Percentiles rank a stretch among this genome's conserved stretches.
phyloP scores from a whole-genome alignment of 2,888 invertebrate species.

The Latheticus oryzae region DNA sequence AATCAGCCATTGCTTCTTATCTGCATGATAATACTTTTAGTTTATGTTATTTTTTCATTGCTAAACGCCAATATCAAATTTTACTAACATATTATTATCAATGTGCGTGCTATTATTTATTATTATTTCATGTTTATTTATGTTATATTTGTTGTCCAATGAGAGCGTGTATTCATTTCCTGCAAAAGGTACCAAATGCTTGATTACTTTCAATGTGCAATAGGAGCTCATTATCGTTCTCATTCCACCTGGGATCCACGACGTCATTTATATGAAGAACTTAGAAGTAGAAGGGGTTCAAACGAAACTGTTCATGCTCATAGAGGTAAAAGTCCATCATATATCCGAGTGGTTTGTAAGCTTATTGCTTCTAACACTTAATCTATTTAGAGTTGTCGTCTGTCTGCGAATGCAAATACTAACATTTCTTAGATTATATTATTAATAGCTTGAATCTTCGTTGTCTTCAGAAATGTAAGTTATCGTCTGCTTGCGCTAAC shows the following conservation, averaged over 20 bases:
- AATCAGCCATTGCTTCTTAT: slow-evolving; percentile 57
- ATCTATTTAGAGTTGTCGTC: slow-evolving; percentile 38
- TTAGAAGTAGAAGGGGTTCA: slow-evolving; percentile 79
- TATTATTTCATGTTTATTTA: slow-evolving; percentile 19
- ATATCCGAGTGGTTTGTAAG: slow-evolving; percentile 39
- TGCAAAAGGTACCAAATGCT: slow-evolving; percentile 37
- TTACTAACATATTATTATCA: neutral
- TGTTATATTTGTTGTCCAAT: slow-evolving; percentile 23
- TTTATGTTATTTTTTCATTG: too few species aligned
- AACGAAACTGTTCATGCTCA: slow-evolving; percentile 75
- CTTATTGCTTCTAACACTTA: slow-evolving; percentile 39
- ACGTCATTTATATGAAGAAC: slow-evolving; percentile 89
- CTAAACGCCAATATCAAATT: slow-evolving; percentile 12
- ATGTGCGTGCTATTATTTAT: slow-evolving; percentile 16
- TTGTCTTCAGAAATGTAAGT: slow-evolving; percentile 8
- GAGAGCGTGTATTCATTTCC: too few species aligned
- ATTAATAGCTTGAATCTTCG: neutral
- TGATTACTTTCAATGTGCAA: slow-evolving; percentile 47
- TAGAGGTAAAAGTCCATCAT: slow-evolving; percentile 59
- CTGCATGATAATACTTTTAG: slow-evolving; percentile 13
- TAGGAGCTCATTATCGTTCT: slow-evolving; percentile 66
- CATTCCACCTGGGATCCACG: slow-evolving; percentile 92
- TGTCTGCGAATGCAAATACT: slow-evolving; percentile 31
- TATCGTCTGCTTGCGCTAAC: slow-evolving; percentile 5
- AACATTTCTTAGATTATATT: slow-evolving; percentile 10